Evolutionary conservation across 2,113 vertebrate genomes (phyloP), one percentile per base, ranked within the genome.

Genomic region (Oophaga pumilio): DNA sequence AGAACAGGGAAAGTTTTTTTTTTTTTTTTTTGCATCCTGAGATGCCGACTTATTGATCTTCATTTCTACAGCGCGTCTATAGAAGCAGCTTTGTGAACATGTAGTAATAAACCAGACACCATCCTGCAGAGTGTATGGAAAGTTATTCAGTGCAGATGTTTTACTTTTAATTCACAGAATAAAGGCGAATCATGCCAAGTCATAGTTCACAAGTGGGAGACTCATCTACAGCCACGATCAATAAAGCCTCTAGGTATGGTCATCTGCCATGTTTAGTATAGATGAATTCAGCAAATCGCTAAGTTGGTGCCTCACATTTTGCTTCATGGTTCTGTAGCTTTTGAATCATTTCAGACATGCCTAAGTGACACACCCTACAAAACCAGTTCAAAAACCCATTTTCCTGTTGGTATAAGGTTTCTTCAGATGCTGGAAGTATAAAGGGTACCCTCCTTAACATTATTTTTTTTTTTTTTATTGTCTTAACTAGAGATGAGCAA

Each of bases 151-250:
- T 95, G 94, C 94, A 95, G 94, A 94, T 96, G 78, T 96, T 94
- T 95, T 97, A 97, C 95, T 95, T 98, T 99, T 97, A 94, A 97
- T 95, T 99, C 99, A 94, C 98, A 99, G 98, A 97, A 93, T 93
- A 96, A 95, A 94, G 95, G 93, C 95, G 97, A 95, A 93, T 97
- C 97, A 94, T 96, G 96, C 92, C 97, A 98, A 96, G 98, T 98
- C 95, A 96, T 99, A 97, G 94, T 99, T 97, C 97, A 95, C 97
- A 96, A 94, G 96, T 99, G 98, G 98, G 98, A 99, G 97, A 99
- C 97, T 95, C 98, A 99, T 97, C 98, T 96, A 91, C 97, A 96
- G 89, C 96, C 98, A 94, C 97, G 98, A 96, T 96, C 95, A 94
- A 96, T 99, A 96, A 97, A 94, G 94, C 96, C 97, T 95, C 97